phyloP scores from a whole-genome alignment of 2,113 vertebrate species.

The Centropus bengalensis region DNA sequence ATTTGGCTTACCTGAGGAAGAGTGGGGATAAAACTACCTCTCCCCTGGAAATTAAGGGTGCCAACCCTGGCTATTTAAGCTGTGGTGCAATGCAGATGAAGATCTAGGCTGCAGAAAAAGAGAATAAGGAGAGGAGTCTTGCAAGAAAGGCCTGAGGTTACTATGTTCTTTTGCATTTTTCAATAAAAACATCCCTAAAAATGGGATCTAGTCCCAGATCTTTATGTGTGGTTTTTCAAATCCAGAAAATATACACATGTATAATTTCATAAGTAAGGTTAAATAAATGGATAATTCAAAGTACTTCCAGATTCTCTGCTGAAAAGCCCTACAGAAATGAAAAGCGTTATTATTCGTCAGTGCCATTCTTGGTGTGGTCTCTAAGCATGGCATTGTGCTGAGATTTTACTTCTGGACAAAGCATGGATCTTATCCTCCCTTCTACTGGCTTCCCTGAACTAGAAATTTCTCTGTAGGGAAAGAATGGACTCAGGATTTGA shows the following conservation, averaged over 20 bases:
- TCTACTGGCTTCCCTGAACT: not conserved
- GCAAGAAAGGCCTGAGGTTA: not conserved
- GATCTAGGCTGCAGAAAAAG: not conserved
- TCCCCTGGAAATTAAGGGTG: not conserved
- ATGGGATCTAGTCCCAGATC: not conserved
- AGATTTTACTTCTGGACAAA: constrained; percentile 2
- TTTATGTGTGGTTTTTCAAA: not conserved
- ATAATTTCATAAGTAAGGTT: not conserved
- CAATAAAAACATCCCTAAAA: not conserved
- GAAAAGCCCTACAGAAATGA: not conserved
- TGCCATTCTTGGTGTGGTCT: not conserved
- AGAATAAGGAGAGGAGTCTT: not conserved
- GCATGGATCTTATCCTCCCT: not conserved
- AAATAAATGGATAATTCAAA: not conserved
- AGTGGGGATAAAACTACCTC: not conserved
- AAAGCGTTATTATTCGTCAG: constrained; percentile 2
- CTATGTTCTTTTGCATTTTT: not conserved
- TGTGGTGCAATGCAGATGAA: rapidly evolving
- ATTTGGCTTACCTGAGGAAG: not conserved
- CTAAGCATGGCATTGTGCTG: not conserved
- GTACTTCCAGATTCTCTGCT: not conserved
- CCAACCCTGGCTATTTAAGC: not conserved
- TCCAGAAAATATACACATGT: not conserved
- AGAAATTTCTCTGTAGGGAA: not conserved
- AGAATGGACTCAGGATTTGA: not conserved